These are phyloP conservation scores for Pogoniulus pusillus DNA, from an alignment of 2,797 vertebrate genomes.

Conservation along the genomic window DNA sequence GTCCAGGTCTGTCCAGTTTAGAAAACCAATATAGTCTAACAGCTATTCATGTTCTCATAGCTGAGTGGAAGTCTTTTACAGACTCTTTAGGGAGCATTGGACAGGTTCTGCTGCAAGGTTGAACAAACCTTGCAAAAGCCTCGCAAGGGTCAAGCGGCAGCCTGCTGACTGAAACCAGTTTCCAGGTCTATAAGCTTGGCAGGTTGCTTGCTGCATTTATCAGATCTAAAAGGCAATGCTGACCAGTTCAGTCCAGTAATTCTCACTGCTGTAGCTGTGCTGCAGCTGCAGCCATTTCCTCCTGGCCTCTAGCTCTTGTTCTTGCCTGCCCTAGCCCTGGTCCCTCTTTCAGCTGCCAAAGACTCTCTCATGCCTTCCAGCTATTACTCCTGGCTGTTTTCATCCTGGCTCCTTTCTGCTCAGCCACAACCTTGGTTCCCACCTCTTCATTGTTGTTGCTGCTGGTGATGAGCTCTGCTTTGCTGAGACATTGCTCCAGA, in stretches of 20 bases:
- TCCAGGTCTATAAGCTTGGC: neutral
- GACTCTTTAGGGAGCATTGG: neutral
- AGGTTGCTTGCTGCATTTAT: neutral
- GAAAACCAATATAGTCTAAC: neutral
- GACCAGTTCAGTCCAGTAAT: neutral
- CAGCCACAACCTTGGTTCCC: neutral
- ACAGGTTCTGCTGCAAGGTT: neutral
- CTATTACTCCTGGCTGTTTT: neutral
- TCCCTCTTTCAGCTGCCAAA: neutral
- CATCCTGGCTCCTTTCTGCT: neutral
- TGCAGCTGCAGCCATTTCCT: neutral
- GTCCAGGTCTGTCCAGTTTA: neutral
- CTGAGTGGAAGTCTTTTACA: neutral
- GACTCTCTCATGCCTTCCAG: neutral
- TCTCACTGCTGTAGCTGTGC: neutral
- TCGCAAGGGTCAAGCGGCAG: neutral
- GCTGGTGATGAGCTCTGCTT: neutral
- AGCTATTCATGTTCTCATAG: neutral
- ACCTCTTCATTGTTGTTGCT: accelerated
- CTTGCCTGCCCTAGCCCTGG: neutral
- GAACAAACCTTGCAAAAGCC: neutral
- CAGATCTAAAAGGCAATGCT: neutral
- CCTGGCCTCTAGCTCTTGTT: neutral
- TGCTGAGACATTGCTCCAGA: neutral
- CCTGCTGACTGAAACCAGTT: neutral